A percentile compares a stretch with the other conserved stretches of the same genome.
Evolutionary conservation across 2,113 vertebrate genomes (phyloP).

Genomic region (Caracal caracal): DNA sequence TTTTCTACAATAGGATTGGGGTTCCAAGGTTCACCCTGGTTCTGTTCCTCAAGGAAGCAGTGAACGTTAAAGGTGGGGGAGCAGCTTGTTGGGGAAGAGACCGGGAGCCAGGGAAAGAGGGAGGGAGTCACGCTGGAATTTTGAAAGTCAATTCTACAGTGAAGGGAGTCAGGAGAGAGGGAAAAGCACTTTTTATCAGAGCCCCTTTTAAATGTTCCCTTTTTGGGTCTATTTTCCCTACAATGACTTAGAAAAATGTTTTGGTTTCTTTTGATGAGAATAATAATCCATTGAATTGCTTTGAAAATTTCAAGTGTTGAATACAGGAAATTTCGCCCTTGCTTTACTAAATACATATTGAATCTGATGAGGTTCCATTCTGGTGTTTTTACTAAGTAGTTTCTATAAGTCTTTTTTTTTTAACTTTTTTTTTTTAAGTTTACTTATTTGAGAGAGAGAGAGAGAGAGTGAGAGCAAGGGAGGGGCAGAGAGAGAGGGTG

Average conservation of each 20-base stretch:
- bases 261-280: slow-evolving; percentile 37
- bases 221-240: not conserved
- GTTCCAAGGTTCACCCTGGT: not conserved
- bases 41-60: not conserved
- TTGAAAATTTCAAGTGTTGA: slow-evolving; percentile 36
- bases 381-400: not conserved
- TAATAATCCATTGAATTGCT: not conserved
- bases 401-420: not conserved
- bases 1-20: not conserved
- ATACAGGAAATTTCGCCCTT: not conserved
- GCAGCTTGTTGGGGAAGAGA: not conserved
- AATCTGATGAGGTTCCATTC: not conserved
- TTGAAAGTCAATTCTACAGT: not conserved
- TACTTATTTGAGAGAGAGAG: too few relatives aligned
- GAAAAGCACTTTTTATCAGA: not conserved
- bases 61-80: not conserved
- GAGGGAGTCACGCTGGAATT: not conserved
- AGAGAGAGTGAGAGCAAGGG: too few relatives aligned
- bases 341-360: slow-evolving; percentile 30
- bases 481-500: too few relatives aligned
- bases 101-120: not conserved
- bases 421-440: too few relatives aligned
- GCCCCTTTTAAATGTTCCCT: not conserved
- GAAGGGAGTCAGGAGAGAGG: not conserved
- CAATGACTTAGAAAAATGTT: not conserved